Base-by-base conservation (phyloP, 1,140 invertebrate genomes). In the Oedothorax gibbosus region DNA sequence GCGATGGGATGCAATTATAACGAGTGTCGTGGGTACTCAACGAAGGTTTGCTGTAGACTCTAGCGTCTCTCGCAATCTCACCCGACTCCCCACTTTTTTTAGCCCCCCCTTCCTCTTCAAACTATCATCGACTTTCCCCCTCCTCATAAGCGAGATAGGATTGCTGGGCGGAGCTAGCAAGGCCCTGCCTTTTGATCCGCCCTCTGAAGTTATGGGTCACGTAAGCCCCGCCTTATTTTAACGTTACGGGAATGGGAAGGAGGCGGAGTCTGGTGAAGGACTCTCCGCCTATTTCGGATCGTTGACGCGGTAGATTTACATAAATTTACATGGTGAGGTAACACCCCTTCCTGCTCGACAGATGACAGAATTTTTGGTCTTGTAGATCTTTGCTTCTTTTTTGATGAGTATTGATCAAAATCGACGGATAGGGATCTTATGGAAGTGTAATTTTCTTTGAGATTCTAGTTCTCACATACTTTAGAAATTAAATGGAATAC, bases 81-180 rank as follows among this genome's bases (percentile, higher is more conserved):
- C 57, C 66, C 71, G 20, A 76, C 72, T 75, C 81, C 72, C 81
- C 53, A 66, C 81, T 75, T 84, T 84, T 83, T 84, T 84, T 84
- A 20, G 20, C 71, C 71, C 71, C 71, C 69, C 62, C 50, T 68
- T 21, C 66, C 49, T 68, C 35, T 35, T 35, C 71, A 76, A 84
- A 84, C 72, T 84, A 84, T 84, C 81, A 84, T 84, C 81, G 51
- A 54, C 62, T 56, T 84, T 60, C 80, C 78, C 80, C 80, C 69
- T 20, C 35, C 51, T 73, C 20, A 73, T 21, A 15, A 62, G 49
- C 35, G 60, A 77, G 35, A 71, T 53, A 71, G 69, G 69, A 35
- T 35, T 35, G 35, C 35, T 35, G 35, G 35, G 35, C 35, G 35
- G 35, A 35, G 35, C 35, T 35, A 35, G 35, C 35, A 2, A 35